These are phyloP conservation scores for Paramuricea clavata DNA, from an alignment of 92 coral and sea anemone genomes.

Conservation along the genomic window DNA sequence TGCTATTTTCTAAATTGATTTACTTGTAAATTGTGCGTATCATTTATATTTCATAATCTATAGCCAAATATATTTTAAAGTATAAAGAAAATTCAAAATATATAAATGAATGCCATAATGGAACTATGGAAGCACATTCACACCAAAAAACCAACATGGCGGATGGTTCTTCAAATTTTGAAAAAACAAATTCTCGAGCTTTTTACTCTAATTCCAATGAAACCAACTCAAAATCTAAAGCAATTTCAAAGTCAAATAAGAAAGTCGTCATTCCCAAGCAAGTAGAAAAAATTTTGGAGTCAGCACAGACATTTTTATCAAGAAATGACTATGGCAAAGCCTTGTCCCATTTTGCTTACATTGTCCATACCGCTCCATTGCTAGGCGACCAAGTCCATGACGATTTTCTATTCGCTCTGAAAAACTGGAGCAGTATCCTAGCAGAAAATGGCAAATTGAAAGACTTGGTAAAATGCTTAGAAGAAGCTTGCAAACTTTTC, in stretches of 20 bases:
- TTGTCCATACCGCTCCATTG: conserved; percentile 75
- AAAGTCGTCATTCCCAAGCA: not conserved
- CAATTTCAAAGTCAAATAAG: not conserved
- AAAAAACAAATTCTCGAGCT: not conserved
- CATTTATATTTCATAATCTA: too few relatives aligned
- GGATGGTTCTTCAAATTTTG: not conserved
- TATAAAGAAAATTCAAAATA: not conserved
- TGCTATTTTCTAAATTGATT: too few relatives aligned
- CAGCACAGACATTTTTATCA: conserved; percentile 14
- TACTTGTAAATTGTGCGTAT: too few relatives aligned
- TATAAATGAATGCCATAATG: not conserved
- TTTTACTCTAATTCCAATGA: not conserved
- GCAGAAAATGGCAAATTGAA: conserved; percentile 77
- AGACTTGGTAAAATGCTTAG: conserved; percentile 83
- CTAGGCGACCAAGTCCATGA: conserved; percentile 68
- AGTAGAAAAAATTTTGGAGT: not conserved
- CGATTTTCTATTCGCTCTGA: conserved; percentile 84
- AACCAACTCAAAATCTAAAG: not conserved
- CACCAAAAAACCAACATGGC: conserved; percentile 13
- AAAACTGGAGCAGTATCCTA: conserved; percentile 77
- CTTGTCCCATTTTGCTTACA: conserved; percentile 81
- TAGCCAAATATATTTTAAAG: too few relatives aligned
- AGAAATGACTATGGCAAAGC: conserved; percentile 84
- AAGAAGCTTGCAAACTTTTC: conserved; percentile 81
- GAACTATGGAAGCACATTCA: not conserved